Percentiles rank a stretch among this genome's conserved stretches.
Evolutionary conservation across 2,888 invertebrate genomes (phyloP).

Genomic region (Latrodectus hesperus): DNA sequence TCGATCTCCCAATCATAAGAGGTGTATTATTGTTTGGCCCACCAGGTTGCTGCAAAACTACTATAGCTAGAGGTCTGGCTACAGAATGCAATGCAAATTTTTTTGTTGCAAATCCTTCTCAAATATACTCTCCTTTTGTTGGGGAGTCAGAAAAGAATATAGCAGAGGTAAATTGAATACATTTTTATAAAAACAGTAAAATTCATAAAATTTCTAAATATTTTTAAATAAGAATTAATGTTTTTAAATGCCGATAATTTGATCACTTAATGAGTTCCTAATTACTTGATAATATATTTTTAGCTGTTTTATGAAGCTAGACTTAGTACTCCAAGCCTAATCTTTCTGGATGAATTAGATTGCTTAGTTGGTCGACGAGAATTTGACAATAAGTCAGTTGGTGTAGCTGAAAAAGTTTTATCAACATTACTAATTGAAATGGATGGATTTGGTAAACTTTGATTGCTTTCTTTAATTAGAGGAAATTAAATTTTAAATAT

Average conservation of each 20-base stretch:
- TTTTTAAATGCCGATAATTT: background rate
- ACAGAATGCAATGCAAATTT: constrained; percentile 77
- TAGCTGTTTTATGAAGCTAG: constrained; percentile 79
- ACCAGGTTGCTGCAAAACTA: constrained; percentile 82
- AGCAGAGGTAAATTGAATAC: constrained; percentile 74
- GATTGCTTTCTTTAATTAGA: background rate
- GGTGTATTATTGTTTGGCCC: constrained; percentile 81
- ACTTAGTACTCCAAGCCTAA: constrained; percentile 79
- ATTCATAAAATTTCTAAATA: no score
- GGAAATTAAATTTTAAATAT: no score
- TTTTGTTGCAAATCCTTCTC: constrained; percentile 79
- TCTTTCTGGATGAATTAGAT: constrained; percentile 81
- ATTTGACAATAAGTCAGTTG: constrained; percentile 72
- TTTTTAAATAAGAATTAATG: background rate
- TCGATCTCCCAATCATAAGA: constrained; percentile 79
- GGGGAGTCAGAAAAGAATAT: constrained; percentile 81
- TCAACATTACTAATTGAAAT: constrained; percentile 81
- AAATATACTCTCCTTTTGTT: constrained; percentile 81
- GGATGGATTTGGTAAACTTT: constrained; percentile 79
- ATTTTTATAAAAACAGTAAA: background rate
- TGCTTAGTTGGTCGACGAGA: constrained; percentile 75
- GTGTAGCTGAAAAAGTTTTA: constrained; percentile 79
- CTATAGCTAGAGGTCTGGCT: constrained; percentile 79
- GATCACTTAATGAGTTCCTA: background rate
- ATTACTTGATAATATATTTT: background rate